phyloP scores from a whole-genome alignment of 2,888 invertebrate genomes.

The Cepaea hortensis region DNA sequence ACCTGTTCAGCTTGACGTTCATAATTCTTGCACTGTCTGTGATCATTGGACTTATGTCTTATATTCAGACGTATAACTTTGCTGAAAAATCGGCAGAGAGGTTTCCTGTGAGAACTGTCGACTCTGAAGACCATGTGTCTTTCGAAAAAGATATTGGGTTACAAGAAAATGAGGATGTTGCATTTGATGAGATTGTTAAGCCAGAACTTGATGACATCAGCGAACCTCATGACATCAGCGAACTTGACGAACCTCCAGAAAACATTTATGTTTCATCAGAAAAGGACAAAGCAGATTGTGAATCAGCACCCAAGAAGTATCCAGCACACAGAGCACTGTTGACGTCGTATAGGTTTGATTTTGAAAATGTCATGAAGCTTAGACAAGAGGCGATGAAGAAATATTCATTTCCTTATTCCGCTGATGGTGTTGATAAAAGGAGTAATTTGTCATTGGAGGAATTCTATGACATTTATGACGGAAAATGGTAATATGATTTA shows the following conservation, averaged over 20 bases:
- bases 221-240: not conserved
- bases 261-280: not conserved
- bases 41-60: constrained; percentile 1
- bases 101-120: not conserved
- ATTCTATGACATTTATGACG: constrained; percentile 74
- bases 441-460: constrained; percentile 67
- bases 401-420: constrained; percentile 58
- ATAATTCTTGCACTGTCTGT: constrained; percentile 7
- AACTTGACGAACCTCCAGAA: not conserved
- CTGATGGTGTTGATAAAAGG: constrained; percentile 65
- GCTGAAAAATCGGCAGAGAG: not conserved
- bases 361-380: constrained; percentile 48
- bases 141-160: not conserved
- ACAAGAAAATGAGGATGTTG: not conserved
- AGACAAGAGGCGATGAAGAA: constrained; percentile 61
- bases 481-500: constrained; percentile 68
- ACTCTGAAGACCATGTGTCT: not conserved
- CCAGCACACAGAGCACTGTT: constrained; percentile 29
- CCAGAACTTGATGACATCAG: not conserved
- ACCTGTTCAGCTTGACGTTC: constrained; percentile 17
- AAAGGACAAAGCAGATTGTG: not conserved
- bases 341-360: constrained; percentile 56
- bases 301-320: not conserved
- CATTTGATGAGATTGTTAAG: not conserved
- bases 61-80: constrained; percentile 5